Conservation (phyloP, 2,797 vertebrate species). For the Eutrigla gurnardus region DNA sequence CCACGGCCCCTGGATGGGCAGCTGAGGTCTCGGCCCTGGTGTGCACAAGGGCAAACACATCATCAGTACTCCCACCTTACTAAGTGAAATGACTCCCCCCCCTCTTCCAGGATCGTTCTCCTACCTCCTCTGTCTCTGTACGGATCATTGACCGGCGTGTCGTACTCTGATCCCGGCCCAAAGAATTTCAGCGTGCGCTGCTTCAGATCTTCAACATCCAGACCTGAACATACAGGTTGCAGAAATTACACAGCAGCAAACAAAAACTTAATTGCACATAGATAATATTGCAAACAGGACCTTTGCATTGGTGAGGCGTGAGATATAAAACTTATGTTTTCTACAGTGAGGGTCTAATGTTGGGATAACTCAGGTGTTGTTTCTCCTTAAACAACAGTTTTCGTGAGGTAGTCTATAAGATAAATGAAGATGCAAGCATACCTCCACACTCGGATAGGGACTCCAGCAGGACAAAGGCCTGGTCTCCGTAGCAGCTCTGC, state of each 20-base stretch:
- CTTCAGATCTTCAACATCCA: conserved; percentile 80
- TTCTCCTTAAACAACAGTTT: no score
- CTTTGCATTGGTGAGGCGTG: no score
- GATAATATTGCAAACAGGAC: no score
- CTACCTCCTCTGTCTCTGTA: conserved; percentile 80
- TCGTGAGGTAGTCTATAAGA: background rate
- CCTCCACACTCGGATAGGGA: conserved; percentile 83
- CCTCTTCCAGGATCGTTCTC: background rate
- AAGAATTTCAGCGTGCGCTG: conserved; percentile 80
- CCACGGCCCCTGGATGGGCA: conserved; percentile 86
- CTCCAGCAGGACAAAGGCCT: conserved; percentile 83
- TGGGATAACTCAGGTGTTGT: background rate
- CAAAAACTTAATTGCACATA: background rate
- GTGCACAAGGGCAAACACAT: background rate
- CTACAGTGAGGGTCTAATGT: background rate
- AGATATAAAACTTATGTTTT: no score
- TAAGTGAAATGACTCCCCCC: background rate
- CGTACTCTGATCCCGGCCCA: conserved; percentile 84
- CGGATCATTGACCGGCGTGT: conserved; percentile 83
- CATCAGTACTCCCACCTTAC: background rate
- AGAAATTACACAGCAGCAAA: background rate
- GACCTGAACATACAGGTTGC: conserved; percentile 62
- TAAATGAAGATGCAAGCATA: conserved; percentile 33
- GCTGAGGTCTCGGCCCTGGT: conserved; percentile 80
- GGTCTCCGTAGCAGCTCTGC: conserved; percentile 86